Evolutionary conservation across 2,797 vertebrate genomes (phyloP).

Genomic region (Denticeps clupeoides): DNA sequence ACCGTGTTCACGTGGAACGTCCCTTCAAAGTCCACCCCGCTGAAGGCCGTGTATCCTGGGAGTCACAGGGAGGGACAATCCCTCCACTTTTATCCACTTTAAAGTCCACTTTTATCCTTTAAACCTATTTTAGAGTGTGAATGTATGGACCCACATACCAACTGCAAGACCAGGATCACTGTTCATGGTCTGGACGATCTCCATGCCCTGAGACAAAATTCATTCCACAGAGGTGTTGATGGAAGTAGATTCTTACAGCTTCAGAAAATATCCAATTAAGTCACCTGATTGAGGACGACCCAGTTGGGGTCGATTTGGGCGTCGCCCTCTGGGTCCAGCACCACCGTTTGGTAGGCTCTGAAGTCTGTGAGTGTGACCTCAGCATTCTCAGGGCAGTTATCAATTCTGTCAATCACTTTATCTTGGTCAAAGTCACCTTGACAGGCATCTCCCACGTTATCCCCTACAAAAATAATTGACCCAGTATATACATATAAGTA

Average conservation of each 20-base stretch:
- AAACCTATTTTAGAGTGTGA: too few species aligned
- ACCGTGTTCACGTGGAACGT: slow-evolving; percentile 96
- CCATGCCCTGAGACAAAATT: slow-evolving; percentile 57
- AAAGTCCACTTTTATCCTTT: background rate
- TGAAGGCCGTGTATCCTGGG: slow-evolving; percentile 92
- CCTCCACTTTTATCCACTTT: background rate
- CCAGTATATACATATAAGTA: too few species aligned
- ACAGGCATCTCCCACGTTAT: slow-evolving; percentile 80
- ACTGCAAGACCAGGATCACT: slow-evolving; percentile 96
- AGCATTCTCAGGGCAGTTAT: slow-evolving; percentile 92
- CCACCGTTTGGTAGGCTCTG: slow-evolving; percentile 94
- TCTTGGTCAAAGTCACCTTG: slow-evolving; percentile 91
- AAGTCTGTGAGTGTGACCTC: slow-evolving; percentile 96
- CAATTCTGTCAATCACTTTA: slow-evolving; percentile 78
- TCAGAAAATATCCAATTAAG: background rate
- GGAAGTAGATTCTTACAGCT: background rate
- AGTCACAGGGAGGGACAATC: background rate
- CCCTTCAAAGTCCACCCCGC: slow-evolving; percentile 94
- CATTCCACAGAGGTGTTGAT: background rate
- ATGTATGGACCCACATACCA: slow-evolving; percentile 59
- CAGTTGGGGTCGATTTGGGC: slow-evolving; percentile 98
- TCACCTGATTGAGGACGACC: slow-evolving; percentile 93
- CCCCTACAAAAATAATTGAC: too few species aligned
- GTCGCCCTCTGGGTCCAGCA: slow-evolving; percentile 94
- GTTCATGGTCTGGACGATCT: slow-evolving; percentile 99